Evolutionary conservation across 2,113 vertebrate genomes (phyloP).

Genomic region (Pollimyrus isidori): DNA sequence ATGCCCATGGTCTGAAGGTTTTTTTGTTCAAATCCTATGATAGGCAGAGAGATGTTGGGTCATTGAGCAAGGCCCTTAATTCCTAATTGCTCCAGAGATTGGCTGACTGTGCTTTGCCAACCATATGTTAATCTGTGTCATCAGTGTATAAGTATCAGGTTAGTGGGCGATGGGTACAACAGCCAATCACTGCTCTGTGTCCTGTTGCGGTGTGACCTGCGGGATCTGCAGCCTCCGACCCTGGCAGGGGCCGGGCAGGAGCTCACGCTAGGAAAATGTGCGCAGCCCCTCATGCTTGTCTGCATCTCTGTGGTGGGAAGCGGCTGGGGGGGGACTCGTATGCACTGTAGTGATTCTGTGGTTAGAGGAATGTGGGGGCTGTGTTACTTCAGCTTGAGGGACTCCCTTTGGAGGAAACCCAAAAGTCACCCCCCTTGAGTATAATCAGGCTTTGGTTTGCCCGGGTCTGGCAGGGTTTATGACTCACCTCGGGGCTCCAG

Average conservation of each 20-base stretch:
- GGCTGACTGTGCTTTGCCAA: neutral
- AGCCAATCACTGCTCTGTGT: neutral
- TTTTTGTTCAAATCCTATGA: neutral
- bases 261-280: neutral
- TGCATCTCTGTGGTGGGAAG: neutral
- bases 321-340: neutral
- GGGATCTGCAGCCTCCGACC: neutral
- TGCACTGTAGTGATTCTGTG: neutral
- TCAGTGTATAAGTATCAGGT: neutral
- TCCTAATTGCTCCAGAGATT: neutral
- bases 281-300: neutral
- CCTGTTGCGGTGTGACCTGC: neutral
- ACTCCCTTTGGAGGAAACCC: neutral
- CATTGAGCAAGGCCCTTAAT: neutral
- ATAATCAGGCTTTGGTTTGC: neutral
- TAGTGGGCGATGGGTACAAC: neutral
- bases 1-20: neutral
- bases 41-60: neutral
- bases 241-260: neutral
- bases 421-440: neutral
- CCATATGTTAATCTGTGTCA: neutral
- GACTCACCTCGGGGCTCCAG: neutral
- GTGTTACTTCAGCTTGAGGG: neutral
- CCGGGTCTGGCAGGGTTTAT: neutral
- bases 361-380: neutral